Conservation (phyloP, 2,113 vertebrate species). For the Sebastes schlegelii region DNA sequence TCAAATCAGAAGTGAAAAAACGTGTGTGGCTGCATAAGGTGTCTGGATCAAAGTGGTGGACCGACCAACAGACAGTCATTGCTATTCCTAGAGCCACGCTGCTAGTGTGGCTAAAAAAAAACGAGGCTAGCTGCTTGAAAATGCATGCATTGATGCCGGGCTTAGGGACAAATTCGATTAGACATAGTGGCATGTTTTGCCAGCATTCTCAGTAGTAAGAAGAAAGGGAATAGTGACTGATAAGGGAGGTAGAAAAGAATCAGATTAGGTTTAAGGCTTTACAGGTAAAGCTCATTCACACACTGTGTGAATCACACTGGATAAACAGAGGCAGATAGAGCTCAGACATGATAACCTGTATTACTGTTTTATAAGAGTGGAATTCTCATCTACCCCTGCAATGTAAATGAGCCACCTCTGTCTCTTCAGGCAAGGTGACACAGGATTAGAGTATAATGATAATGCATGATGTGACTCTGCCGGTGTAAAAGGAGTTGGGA, state of each 20-base stretch:
- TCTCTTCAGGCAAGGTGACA: slow-evolving; percentile 46
- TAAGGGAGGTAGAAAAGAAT: slow-evolving; percentile 14
- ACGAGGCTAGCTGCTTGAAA: slow-evolving; percentile 35
- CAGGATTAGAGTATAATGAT: slow-evolving; percentile 34
- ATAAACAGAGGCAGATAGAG: slow-evolving; percentile 32
- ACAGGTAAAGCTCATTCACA: slow-evolving; percentile 30
- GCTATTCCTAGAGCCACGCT: not conserved
- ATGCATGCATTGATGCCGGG: slow-evolving; percentile 27
- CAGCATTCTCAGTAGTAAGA: not conserved
- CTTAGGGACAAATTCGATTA: slow-evolving; percentile 44
- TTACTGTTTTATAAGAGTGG: not conserved
- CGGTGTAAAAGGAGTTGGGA: slow-evolving; percentile 5
- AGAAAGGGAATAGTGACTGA: slow-evolving; percentile 27
- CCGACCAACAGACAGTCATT: not conserved
- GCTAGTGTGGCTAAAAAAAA: not conserved
- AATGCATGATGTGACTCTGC: slow-evolving; percentile 9
- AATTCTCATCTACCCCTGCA: slow-evolving; percentile 21
- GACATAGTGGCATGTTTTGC: slow-evolving; percentile 5
- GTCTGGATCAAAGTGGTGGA: not conserved
- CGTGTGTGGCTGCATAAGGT: too few relatives aligned
- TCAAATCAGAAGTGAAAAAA: too few relatives aligned
- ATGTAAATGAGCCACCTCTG: slow-evolving; percentile 49
- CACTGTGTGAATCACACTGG: not conserved
- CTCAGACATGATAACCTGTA: slow-evolving; percentile 32
- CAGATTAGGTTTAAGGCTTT: slow-evolving; percentile 1